phyloP scores from a whole-genome alignment of 2,113 vertebrate genomes.

The Thomomys bottae region DNA sequence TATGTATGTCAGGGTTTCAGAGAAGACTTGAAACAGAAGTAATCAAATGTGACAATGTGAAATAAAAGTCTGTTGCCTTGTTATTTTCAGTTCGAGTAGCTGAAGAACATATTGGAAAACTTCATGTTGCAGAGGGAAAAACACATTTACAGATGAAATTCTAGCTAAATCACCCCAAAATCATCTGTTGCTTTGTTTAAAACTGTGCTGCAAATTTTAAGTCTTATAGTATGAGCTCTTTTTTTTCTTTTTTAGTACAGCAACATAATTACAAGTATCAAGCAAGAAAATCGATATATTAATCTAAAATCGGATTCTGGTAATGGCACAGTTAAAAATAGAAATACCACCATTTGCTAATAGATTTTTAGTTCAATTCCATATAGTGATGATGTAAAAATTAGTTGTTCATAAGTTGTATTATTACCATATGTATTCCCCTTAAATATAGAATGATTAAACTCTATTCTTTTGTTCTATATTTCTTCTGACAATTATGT shows the following conservation, averaged over 20 bases:
- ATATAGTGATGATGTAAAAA: not conserved
- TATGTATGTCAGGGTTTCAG: conserved; percentile 44
- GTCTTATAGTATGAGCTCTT: not conserved
- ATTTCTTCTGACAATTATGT: conserved; percentile 2
- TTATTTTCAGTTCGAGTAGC: conserved; percentile 64
- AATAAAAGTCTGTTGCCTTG: conserved; percentile 73
- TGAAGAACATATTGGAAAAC: conserved; percentile 72
- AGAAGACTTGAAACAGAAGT: conserved; percentile 64
- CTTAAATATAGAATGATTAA: not conserved
- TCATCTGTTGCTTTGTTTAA: conserved; percentile 65
- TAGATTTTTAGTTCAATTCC: not conserved
- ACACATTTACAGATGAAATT: conserved; percentile 50
- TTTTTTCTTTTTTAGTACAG: not conserved
- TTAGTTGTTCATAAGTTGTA: not conserved
- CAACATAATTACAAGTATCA: conserved; percentile 33
- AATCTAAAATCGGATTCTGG: not conserved
- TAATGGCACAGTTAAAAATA: not conserved
- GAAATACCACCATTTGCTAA: not conserved
- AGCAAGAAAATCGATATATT: not conserved
- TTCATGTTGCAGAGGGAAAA: conserved; percentile 23
- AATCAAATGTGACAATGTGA: conserved; percentile 73
- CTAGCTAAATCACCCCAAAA: conserved; percentile 51
- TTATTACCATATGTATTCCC: not conserved
- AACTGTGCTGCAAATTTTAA: conserved; percentile 7
- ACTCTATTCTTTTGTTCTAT: not conserved